Evolutionary conservation across 2,797 vertebrate species (phyloP).

Genomic region (Melopsittacus undulatus): DNA sequence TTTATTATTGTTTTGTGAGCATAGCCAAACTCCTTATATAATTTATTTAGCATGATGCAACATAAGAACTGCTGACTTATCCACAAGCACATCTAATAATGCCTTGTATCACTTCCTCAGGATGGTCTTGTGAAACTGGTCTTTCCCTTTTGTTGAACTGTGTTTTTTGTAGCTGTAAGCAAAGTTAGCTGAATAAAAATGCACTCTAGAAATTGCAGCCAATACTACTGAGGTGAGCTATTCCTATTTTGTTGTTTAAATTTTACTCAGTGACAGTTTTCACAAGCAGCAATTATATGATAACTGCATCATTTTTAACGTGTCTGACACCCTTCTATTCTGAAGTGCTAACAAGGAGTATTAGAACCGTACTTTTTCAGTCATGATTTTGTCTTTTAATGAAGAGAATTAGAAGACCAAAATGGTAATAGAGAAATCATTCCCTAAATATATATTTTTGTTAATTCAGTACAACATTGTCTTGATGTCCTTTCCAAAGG

Average conservation of each 20-base stretch:
- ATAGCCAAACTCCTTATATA: neutral
- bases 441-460: neutral
- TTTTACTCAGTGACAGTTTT: neutral
- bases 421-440: neutral
- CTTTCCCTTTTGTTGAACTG: neutral
- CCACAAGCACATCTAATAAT: neutral
- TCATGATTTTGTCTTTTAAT: neutral
- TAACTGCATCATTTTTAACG: neutral
- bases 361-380: neutral
- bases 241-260: neutral
- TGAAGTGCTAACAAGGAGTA: neutral
- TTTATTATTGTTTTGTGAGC: neutral
- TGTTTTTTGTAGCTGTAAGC: neutral
- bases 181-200: neutral
- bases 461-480: neutral
- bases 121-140: neutral
- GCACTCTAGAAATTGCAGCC: neutral
- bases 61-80: neutral
- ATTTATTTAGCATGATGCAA: neutral
- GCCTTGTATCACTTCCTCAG: constrained; percentile 42
- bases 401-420: neutral
- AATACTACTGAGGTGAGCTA: neutral
- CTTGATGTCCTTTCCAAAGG: neutral
- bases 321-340: neutral
- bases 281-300: neutral